Base-by-base conservation (phyloP, 2,797 vertebrate genomes). In the Micromesistius poutassou region DNA sequence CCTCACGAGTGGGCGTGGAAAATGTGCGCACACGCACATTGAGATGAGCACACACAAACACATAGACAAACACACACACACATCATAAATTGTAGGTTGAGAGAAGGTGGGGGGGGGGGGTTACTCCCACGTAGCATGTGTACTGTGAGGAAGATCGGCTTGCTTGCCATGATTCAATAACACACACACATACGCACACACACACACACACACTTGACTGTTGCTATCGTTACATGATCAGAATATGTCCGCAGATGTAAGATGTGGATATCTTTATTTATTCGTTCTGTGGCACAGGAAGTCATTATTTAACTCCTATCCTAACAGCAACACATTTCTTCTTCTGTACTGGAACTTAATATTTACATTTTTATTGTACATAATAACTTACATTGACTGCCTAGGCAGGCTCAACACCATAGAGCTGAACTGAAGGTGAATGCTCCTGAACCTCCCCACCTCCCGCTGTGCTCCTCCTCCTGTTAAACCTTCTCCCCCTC, bases 111-210 rank as follows among this genome's bases (percentile, higher is more conserved):
- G 89, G 81, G 87, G 22, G 62, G 38, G 38, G 38, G 66, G 8
- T 0, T 30, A 91, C 91, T 78, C 92, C 92, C 91, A 92, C 92
- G 81, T 89, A 90, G 85, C 87, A 91, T 91, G 89, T 91, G 90
- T 87, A 88, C 83, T 90, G 90, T 62, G 87, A 92, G 84, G 76
- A 87, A 77, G 81, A 82, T 89, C 74, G 72, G 30, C 79, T 76
- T 36, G 82, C 86, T 82, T 86, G 87, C 84, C 80, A 42, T 91
- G 91, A 92, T 89, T 90, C 87, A 91, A 85, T 87, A 83, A 75
- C 87, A 88, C 87, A 46, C 81, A 78, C 80, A 73, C 73, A 42
- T 38, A 38, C 72, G 7, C 73, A 42, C 73, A 46, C 72, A 73
- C 72, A 73, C 35, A 38, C 55, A 66, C n/a, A 28, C n/a, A 66